Conservation (phyloP, 2,888 invertebrate species). For the Coelinius sp. region DNA sequence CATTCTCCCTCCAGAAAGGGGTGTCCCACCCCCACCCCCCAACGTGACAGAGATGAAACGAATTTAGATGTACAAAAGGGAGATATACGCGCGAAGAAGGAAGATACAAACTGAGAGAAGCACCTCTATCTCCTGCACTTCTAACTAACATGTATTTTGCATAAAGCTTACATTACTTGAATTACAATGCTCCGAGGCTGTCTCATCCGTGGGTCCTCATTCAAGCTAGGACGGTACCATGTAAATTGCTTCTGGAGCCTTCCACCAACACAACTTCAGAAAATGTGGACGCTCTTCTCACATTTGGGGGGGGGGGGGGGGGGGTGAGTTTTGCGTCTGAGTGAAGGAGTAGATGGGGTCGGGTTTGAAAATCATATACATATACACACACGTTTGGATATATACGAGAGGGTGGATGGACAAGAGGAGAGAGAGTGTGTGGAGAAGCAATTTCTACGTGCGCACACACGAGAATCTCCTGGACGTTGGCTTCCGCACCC, state of each 20-base stretch:
- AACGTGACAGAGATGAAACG: slow-evolving; percentile 33
- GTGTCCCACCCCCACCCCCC: neutral
- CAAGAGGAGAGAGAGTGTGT: slow-evolving; percentile 23
- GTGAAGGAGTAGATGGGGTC: neutral
- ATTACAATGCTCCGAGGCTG: slow-evolving; percentile 67
- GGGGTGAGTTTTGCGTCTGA: slow-evolving; percentile 10
- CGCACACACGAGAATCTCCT: slow-evolving; percentile 48
- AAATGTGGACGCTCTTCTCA: slow-evolving; percentile 26
- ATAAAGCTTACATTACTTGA: slow-evolving; percentile 70
- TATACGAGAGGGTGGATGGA: slow-evolving; percentile 19
- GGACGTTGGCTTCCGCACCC: slow-evolving; percentile 52
- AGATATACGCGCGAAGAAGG: slow-evolving; percentile 37
- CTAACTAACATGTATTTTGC: slow-evolving; percentile 70
- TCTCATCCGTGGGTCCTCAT: slow-evolving; percentile 55
- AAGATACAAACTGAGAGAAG: slow-evolving; percentile 43
- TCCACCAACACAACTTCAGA: slow-evolving; percentile 35
- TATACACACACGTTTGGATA: slow-evolving; percentile 10
- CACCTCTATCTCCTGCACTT: slow-evolving; percentile 67
- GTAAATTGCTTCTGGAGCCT: slow-evolving; percentile 63
- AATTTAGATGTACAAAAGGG: slow-evolving; percentile 12
- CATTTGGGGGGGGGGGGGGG: slow-evolving; percentile 23
- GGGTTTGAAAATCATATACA: slow-evolving; percentile 25
- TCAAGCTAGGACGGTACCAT: slow-evolving; percentile 61
- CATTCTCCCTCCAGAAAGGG: neutral
- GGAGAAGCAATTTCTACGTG: slow-evolving; percentile 46